These are phyloP conservation scores for Xenus cinereus DNA, from an alignment of 2,113 vertebrate genomes.

Conservation along the genomic window DNA sequence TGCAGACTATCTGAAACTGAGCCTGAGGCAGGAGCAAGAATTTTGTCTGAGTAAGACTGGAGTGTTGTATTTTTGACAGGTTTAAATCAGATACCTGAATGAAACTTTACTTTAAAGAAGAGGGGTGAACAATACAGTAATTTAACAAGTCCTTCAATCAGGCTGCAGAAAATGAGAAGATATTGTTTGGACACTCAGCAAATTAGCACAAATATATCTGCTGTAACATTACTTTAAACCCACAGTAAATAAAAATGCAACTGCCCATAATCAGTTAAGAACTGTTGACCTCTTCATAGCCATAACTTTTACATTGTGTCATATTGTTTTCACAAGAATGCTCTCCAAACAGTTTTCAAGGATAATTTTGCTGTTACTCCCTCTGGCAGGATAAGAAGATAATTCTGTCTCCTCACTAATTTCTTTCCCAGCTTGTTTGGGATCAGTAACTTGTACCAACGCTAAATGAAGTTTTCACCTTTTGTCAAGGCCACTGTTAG, in stretches of 20 bases:
- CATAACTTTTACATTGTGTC: constrained; percentile 50
- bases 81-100: background rate
- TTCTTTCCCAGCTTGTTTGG: constrained; percentile 43
- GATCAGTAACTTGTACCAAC: constrained; percentile 11
- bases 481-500: constrained; percentile 16
- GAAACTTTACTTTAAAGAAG: background rate
- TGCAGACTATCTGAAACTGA: background rate
- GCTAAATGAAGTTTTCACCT: constrained; percentile 9
- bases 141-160: background rate
- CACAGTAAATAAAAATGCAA: background rate
- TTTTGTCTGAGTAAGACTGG: background rate
- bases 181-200: background rate
- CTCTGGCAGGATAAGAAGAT: constrained; percentile 36
- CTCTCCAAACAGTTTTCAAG: constrained; percentile 61
- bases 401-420: constrained; percentile 47
- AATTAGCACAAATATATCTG: background rate
- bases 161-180: background rate
- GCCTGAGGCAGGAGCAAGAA: background rate
- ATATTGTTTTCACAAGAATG: constrained; percentile 46
- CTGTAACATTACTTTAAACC: background rate
- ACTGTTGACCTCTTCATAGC: constrained; percentile 36
- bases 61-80: background rate
- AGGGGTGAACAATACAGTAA: background rate
- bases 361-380: constrained; percentile 63
- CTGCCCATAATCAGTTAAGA: background rate